phyloP scores from a whole-genome alignment of 2,888 invertebrate species.

The Ceraclea dissimilis region DNA sequence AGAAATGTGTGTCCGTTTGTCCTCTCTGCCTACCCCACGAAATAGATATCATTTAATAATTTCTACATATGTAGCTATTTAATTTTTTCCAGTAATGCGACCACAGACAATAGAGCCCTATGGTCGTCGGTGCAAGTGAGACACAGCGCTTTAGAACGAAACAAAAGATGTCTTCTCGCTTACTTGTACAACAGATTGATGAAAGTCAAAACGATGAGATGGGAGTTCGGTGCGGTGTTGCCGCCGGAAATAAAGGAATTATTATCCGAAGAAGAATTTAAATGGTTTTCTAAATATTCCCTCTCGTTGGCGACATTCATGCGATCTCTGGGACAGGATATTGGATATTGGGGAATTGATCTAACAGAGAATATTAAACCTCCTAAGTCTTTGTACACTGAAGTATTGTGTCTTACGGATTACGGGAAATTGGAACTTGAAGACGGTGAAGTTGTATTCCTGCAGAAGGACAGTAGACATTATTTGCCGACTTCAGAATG shows the following conservation, averaged over 20 bases:
- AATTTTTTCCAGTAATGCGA: constrained; percentile 38
- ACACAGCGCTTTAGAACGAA: constrained; percentile 79
- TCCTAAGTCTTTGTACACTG: constrained; percentile 85
- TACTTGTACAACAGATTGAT: constrained; percentile 76
- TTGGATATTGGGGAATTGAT: constrained; percentile 65
- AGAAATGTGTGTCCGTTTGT: too few relatives aligned
- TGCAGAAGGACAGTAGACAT: constrained; percentile 89
- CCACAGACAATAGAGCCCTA: constrained; percentile 50
- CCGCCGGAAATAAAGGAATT: constrained; percentile 77
- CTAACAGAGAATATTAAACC: constrained; percentile 82
- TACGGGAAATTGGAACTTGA: constrained; percentile 92
- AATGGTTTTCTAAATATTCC: constrained; percentile 87
- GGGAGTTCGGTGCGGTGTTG: constrained; percentile 92
- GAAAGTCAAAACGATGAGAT: constrained; percentile 77
- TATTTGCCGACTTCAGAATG: constrained; percentile 82
- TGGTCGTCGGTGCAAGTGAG: constrained; percentile 75
- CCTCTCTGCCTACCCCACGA: too few relatives aligned
- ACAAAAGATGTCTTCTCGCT: constrained; percentile 81
- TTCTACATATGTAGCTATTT: too few relatives aligned
- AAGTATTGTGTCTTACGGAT: constrained; percentile 83
- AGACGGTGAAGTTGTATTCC: constrained; percentile 81
- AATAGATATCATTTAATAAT: too few relatives aligned
- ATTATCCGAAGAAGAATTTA: constrained; percentile 72
- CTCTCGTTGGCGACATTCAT: constrained; percentile 81
- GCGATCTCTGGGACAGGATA: constrained; percentile 75